Conservation (phyloP, 92 coral and sea anemone genomes). For the Epizoanthus scotinus region DNA sequence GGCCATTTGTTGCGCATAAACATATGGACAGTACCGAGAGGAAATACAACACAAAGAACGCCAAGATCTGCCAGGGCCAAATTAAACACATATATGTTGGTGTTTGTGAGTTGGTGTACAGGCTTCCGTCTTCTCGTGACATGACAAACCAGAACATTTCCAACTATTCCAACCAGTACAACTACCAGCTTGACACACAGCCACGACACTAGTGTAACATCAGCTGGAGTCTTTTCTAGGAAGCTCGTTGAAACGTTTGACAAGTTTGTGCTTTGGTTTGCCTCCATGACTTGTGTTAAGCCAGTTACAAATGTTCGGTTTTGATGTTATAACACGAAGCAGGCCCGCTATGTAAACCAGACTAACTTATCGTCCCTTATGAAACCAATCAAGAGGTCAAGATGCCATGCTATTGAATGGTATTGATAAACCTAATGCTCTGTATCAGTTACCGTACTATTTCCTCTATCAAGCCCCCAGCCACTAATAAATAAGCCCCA, state of each 20-base stretch:
- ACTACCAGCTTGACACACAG: neutral
- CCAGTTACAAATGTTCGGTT: too few species aligned
- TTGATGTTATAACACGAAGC: too few species aligned
- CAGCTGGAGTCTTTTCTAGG: neutral
- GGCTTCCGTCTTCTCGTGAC: slow-evolving; percentile 12
- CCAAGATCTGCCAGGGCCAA: slow-evolving; percentile 61
- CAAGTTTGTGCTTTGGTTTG: neutral
- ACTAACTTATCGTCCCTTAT: too few species aligned
- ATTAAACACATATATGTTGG: slow-evolving; percentile 23
- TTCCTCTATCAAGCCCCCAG: too few species aligned
- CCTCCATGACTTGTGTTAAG: too few species aligned
- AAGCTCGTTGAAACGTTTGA: neutral
- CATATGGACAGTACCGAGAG: slow-evolving; percentile 18
- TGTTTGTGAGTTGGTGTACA: neutral
- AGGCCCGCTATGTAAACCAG: too few species aligned
- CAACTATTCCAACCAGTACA: slow-evolving; percentile 26
- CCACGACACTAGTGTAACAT: neutral
- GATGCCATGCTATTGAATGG: too few species aligned
- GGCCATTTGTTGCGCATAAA: slow-evolving; percentile 48
- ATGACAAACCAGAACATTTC: slow-evolving; percentile 21
- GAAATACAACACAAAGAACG: slow-evolving; percentile 17
- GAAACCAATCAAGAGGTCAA: too few species aligned
- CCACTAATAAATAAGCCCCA: too few species aligned
- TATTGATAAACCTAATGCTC: too few species aligned
- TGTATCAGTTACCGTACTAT: too few species aligned